Evolutionary conservation across 37 sponge, comb jelly and placozoan species (phyloP).

Genomic region (Dysidea cf. avara): DNA sequence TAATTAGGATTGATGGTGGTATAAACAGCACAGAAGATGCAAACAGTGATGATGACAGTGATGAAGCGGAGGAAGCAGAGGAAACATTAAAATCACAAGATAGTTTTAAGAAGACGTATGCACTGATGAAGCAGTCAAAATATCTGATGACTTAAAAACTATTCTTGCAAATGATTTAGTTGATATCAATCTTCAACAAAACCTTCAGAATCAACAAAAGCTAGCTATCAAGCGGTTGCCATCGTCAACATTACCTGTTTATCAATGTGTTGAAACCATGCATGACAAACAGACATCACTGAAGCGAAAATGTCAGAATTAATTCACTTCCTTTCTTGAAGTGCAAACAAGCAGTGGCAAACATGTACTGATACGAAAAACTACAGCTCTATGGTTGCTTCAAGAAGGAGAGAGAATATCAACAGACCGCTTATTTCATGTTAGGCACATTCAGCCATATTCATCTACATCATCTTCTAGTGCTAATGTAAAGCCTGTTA

Average conservation of each 20-base stretch:
- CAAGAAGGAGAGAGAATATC: constrained; percentile 38
- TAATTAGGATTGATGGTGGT: not conserved
- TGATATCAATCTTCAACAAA: too few relatives aligned
- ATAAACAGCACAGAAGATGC: not conserved
- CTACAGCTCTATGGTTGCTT: constrained; percentile 31
- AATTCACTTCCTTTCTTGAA: constrained; percentile 8
- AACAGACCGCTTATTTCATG: constrained; percentile 26
- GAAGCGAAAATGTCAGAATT: not conserved
- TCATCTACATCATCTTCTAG: not conserved
- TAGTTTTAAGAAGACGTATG: constrained; percentile 2
- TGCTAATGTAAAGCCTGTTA: too few relatives aligned
- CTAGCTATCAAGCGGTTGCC: not conserved
- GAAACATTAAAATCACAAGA: not conserved
- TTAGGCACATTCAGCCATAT: constrained; percentile 25
- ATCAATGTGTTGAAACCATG: not conserved
- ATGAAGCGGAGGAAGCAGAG: not conserved
- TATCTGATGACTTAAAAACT: not conserved
- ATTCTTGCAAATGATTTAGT: too few relatives aligned
- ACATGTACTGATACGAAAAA: constrained; percentile 5
- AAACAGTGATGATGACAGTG: constrained; percentile 15
- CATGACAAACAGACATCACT: not conserved
- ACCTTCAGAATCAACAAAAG: not conserved
- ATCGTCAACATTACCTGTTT: not conserved
- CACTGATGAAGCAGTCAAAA: not conserved
- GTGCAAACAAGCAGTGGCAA: not conserved